Evolutionary conservation across 2,797 vertebrate species (phyloP).

Genomic region (Gallinago nigripennis): DNA sequence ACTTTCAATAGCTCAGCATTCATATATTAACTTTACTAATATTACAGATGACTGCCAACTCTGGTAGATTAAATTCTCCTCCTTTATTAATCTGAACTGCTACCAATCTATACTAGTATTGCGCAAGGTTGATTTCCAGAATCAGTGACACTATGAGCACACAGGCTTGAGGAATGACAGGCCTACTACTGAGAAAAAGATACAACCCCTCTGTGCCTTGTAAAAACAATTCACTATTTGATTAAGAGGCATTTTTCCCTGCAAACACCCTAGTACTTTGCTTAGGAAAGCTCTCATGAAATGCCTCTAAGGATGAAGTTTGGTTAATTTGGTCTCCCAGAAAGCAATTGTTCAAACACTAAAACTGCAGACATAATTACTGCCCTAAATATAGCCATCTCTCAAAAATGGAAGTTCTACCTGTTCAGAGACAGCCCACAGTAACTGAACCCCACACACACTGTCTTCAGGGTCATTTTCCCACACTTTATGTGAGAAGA

Average conservation of each 20-base stretch:
- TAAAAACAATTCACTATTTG: not conserved
- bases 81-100: not conserved
- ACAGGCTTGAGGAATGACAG: not conserved
- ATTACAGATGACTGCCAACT: not conserved
- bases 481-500: not conserved
- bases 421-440: not conserved
- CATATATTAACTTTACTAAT: not conserved
- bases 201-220: not conserved
- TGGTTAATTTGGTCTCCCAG: not conserved
- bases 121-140: not conserved
- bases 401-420: not conserved
- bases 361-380: not conserved
- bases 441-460: not conserved
- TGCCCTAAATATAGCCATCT: not conserved
- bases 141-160: not conserved
- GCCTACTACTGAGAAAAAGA: not conserved
- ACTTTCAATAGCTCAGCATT: not conserved
- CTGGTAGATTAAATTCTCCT: not conserved
- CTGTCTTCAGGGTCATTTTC: not conserved
- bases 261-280: not conserved
- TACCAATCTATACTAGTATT: not conserved
- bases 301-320: not conserved
- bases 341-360: not conserved
- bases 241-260: not conserved
- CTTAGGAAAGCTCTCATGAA: not conserved